phyloP scores from a whole-genome alignment of 2,797 vertebrate genomes.

The Pangasius macronema region DNA sequence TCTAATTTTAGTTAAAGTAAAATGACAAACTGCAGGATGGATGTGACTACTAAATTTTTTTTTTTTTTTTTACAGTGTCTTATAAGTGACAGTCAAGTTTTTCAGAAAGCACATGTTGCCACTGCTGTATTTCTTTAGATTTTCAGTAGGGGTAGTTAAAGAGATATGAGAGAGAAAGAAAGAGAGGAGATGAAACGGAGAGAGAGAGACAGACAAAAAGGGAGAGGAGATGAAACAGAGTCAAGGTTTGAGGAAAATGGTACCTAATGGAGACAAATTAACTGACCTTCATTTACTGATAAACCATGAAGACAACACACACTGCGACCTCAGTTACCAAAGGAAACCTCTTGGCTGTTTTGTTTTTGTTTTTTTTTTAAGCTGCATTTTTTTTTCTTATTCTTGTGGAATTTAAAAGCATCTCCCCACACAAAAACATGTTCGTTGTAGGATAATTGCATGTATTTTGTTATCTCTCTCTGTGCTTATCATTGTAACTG shows the following conservation, averaged over 20 bases:
- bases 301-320: constrained; percentile 67
- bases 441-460: background rate
- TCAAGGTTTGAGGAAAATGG: constrained; percentile 55
- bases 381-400: background rate
- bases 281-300: constrained; percentile 74
- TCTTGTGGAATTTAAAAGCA: background rate
- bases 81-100: background rate
- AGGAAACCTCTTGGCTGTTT: background rate
- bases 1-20: background rate
- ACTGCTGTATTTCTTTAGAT: background rate
- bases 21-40: too few relatives aligned
- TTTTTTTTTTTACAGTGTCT: background rate
- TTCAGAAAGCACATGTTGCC: background rate
- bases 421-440: background rate
- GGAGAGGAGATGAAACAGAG: constrained; percentile 53
- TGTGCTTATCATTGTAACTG: background rate
- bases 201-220: constrained; percentile 50
- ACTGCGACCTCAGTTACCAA: background rate
- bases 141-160: too few relatives aligned
- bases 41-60: background rate
- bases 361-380: background rate
- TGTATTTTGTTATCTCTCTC: background rate
- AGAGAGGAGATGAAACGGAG: constrained; percentile 52
- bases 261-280: constrained; percentile 75
- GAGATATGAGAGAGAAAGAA: too few relatives aligned